Percentiles rank a stretch among this genome's conserved stretches.
These are phyloP conservation scores for Xestia ashworthii DNA, from an alignment of 2,888 invertebrate species.

Conservation along the genomic window DNA sequence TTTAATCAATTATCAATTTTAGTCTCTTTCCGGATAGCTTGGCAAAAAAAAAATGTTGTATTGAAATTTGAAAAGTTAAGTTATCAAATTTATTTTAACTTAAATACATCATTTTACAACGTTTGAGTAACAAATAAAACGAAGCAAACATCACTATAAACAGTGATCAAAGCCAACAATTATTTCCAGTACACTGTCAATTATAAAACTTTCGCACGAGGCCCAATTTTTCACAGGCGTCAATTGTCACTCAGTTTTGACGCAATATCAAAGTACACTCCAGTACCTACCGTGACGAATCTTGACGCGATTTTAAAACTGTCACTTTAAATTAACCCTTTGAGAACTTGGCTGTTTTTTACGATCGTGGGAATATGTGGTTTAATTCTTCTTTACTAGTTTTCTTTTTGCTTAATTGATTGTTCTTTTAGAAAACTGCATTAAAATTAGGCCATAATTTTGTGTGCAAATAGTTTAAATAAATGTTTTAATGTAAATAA, in stretches of 20 bases:
- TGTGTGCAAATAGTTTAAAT: neutral
- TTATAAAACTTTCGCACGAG: slow-evolving; percentile 84
- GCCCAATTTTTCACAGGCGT: slow-evolving; percentile 82
- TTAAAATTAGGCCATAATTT: neutral
- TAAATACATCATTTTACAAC: too few relatives aligned
- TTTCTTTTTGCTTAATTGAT: neutral
- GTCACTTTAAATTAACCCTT: slow-evolving; percentile 86
- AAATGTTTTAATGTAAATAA: neutral
- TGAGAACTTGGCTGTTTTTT: slow-evolving; percentile 67
- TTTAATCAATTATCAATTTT: neutral
- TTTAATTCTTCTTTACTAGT: neutral
- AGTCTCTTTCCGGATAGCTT: neutral
- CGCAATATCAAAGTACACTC: slow-evolving; percentile 80
- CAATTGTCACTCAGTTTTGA: slow-evolving; percentile 86
- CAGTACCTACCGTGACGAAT: slow-evolving; percentile 84
- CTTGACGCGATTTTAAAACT: slow-evolving; percentile 86
- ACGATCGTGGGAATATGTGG: slow-evolving; percentile 78
- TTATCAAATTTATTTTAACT: neutral
- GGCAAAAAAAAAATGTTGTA: neutral
- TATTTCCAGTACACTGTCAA: slow-evolving; percentile 56
- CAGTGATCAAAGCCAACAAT: slow-evolving; percentile 31
- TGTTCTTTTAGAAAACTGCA: neutral
- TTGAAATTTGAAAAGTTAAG: neutral
- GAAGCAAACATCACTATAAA: slow-evolving; percentile 21
- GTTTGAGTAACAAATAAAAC: neutral